A percentile compares a stretch with the other conserved stretches of the same genome.
Evolutionary conservation across 2,797 vertebrate genomes (phyloP).

Genomic region (Rhinoraja longicauda): DNA sequence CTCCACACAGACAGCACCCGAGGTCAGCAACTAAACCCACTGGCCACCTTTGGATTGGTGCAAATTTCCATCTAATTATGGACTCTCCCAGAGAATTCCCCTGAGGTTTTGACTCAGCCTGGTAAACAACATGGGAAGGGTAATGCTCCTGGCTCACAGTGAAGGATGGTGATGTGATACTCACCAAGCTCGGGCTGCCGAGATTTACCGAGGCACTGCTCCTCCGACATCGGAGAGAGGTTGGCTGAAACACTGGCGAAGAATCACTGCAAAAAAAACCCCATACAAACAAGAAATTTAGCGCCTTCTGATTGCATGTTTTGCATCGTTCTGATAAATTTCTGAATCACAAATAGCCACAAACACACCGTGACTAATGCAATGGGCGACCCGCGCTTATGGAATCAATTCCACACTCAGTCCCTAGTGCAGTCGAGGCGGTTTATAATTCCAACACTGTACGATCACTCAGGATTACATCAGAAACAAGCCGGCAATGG

Average conservation of each 20-base stretch:
- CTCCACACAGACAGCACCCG: too few relatives aligned
- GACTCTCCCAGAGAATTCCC: background rate
- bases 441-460: too few relatives aligned
- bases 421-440: too few relatives aligned
- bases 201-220: constrained; percentile 71
- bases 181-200: constrained; percentile 62
- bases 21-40: too few relatives aligned
- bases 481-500: too few relatives aligned
- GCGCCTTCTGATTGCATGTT: background rate
- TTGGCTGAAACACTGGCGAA: constrained; percentile 38
- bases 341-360: background rate
- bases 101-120: background rate
- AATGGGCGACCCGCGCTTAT: too few relatives aligned
- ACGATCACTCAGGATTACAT: too few relatives aligned
- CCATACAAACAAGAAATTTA: background rate
- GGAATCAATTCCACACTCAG: too few relatives aligned
- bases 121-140: background rate
- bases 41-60: too few relatives aligned
- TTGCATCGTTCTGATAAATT: background rate
- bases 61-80: background rate
- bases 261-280: background rate
- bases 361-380: too few relatives aligned
- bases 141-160: background rate
- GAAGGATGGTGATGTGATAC: background rate
- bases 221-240: constrained; percentile 59